These are phyloP conservation scores for Cephus spinipes DNA, from an alignment of 2,888 invertebrate species.

Conservation along the genomic window DNA sequence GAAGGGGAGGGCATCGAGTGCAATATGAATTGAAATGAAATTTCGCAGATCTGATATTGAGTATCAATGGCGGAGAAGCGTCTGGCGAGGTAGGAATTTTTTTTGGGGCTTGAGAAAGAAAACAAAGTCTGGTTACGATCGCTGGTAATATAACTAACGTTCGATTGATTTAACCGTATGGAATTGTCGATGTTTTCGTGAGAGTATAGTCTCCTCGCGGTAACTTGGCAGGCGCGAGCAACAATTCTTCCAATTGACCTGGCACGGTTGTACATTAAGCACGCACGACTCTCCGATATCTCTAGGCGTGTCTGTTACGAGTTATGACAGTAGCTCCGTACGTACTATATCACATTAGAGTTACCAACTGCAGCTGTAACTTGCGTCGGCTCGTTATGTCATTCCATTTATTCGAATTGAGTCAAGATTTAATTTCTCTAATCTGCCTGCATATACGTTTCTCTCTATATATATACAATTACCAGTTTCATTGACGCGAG, in stretches of 20 bases:
- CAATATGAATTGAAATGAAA: not conserved
- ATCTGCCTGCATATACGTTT: constrained; percentile 17
- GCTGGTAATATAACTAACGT: not conserved
- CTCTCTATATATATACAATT: not conserved
- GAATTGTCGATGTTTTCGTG: not conserved
- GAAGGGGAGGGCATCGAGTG: not conserved
- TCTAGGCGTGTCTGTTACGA: not conserved
- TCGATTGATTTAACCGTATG: not conserved
- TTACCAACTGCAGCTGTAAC: constrained; percentile 22
- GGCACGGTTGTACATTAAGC: constrained; percentile 23
- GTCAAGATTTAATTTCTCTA: constrained; percentile 25
- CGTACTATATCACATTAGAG: constrained; percentile 12
- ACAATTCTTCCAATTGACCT: constrained; percentile 39
- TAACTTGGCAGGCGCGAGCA: not conserved
- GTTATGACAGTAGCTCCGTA: not conserved
- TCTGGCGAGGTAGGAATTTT: not conserved
- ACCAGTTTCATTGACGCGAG: not conserved
- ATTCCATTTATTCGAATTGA: constrained; percentile 16
- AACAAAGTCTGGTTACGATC: not conserved
- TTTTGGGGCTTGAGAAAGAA: not conserved
- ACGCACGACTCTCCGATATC: constrained; percentile 1
- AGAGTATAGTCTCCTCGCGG: not conserved
- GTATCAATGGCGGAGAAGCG: not conserved
- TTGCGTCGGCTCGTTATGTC: constrained; percentile 33
- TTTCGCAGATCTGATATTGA: not conserved